Evolutionary conservation across 2,113 vertebrate genomes (phyloP), one percentile per base, ranked within the genome.

Genomic region (Nesoenas mayeri): DNA sequence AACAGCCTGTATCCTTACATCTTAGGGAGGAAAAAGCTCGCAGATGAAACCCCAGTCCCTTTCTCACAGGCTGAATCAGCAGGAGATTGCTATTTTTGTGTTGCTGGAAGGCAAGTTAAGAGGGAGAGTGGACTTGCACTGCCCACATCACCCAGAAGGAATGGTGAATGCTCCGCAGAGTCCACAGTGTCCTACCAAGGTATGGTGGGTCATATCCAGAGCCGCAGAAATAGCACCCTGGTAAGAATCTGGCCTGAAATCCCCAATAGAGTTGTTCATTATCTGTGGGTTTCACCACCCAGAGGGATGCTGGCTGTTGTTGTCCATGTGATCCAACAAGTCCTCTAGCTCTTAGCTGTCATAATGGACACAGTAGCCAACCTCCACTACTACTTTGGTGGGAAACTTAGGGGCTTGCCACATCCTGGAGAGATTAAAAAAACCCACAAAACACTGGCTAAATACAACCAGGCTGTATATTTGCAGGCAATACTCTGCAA

Each of bases 251-350:
- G 54, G 11, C 21, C 24, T 83, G 54, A 31, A 89, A 44, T 40
- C 0, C 15, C 13, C 3, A 28, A 42, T 0, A 16, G 34, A 61
- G 28, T 3, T 15, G 3, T 71, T 62, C 34, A 13, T 18, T n/a
- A 4, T 36, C 54, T 80, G 17, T 6, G 40, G 38, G 34, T 19
- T 88, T 78, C 36, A 31, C 25, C 34, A n/a, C 1, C 47, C 31
- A 6, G 3, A 7, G 31, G 15, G 51, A 66, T 11, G 34, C 8
- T 25, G 12, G 1, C 7, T 32, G 34, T 17, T 72, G 29, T 5
- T 17, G 9, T n/a, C 19, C 60, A 53, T 7, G 0, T 17, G 5
- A 51, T 24, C 31, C 54, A 42, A 38, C 11, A 60, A 47, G 10
- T 28, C 13, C 31, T 62, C 50, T 40, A 31, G 34, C 20, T 79